Base-by-base conservation (phyloP, 2,113 vertebrate genomes). In the Xiphophorus maculatus region DNA sequence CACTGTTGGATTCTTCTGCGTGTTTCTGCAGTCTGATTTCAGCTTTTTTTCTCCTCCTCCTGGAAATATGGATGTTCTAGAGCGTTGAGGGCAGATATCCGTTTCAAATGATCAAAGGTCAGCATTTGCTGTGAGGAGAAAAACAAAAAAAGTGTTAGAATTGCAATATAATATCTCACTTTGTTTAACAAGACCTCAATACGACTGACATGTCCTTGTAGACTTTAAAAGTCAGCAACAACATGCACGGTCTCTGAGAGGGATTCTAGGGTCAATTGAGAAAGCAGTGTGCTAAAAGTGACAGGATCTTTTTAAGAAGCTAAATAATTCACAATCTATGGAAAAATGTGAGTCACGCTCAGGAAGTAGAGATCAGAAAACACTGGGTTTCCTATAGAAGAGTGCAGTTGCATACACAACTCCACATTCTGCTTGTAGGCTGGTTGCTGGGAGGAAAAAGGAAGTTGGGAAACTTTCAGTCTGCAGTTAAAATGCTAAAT, bases 31-130 rank as follows among this genome's bases (percentile, higher is more conserved):
- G 62, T 62, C 44, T 40, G 22, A 32, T 77, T 80, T 88, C 82
- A 90, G 80, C 87, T 86, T 63, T 79, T 84, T 54, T 81, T 77
- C 63, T 84, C 76, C 35, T 89, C 88, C 2, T 94, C 93, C 58
- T 71, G 84, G 74, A 96, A 95, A 90, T 95, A 96, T 0, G 84
- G 77, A 66, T 96, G 96, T 62, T 94, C 94, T 79, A 96, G 93
- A 63, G 96, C 95, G 5, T 90, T 90, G 79, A 94, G 90, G 71
- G 96, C 96, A 19, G 96, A 97, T 90, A 96, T 96, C 71, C 96
- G 91, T 80, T 94, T 95, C 58, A 93, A 85, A 27, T 96, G 96
- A 92, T 96, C 95, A 78, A 97, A 97, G 66, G 94, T 95, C 85
- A 98, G 89, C 95, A 97, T 96, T 87, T 96, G 93, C 97, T 98